These are phyloP conservation scores for Emmelina monodactyla DNA, from an alignment of 2,888 invertebrate genomes.

Conservation along the genomic window DNA sequence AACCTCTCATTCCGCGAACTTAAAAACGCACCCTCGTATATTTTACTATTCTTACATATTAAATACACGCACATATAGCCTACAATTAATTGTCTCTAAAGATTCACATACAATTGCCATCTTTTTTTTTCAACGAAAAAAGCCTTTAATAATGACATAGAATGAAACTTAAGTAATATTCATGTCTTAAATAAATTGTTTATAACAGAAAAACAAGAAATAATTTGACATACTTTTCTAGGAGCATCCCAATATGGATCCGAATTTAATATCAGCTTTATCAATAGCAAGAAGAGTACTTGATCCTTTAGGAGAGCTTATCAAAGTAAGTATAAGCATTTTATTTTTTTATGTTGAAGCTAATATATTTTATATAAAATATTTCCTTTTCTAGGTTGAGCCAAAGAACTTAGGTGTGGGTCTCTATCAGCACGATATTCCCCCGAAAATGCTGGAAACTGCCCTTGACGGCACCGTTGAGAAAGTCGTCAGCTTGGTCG, in stretches of 20 bases:
- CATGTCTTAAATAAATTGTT: too few relatives aligned
- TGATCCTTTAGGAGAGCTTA: conserved; percentile 90
- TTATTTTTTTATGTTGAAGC: too few relatives aligned
- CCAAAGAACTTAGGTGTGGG: conserved; percentile 93
- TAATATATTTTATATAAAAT: neutral
- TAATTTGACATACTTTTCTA: conserved; percentile 19
- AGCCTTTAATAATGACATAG: too few relatives aligned
- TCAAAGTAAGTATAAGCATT: conserved; percentile 71
- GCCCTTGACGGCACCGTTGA: conserved; percentile 83
- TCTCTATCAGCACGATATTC: conserved; percentile 94
- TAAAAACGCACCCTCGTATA: too few relatives aligned
- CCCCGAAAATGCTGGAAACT: conserved; percentile 75
- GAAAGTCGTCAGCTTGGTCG: conserved; percentile 93
- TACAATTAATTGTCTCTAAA: too few relatives aligned
- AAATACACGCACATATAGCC: too few relatives aligned
- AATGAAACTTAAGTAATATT: too few relatives aligned
- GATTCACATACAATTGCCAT: too few relatives aligned
- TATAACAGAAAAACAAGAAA: neutral
- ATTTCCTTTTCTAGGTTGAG: conserved; percentile 66
- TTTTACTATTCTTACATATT: too few relatives aligned
- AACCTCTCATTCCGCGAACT: too few relatives aligned
- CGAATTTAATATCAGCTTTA: conserved; percentile 76
- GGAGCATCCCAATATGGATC: conserved; percentile 86
- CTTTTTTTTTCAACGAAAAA: too few relatives aligned
- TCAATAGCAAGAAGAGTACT: conserved; percentile 88